phyloP scores from a whole-genome alignment of 2,888 invertebrate genomes.

The Entomobrya proxima region DNA sequence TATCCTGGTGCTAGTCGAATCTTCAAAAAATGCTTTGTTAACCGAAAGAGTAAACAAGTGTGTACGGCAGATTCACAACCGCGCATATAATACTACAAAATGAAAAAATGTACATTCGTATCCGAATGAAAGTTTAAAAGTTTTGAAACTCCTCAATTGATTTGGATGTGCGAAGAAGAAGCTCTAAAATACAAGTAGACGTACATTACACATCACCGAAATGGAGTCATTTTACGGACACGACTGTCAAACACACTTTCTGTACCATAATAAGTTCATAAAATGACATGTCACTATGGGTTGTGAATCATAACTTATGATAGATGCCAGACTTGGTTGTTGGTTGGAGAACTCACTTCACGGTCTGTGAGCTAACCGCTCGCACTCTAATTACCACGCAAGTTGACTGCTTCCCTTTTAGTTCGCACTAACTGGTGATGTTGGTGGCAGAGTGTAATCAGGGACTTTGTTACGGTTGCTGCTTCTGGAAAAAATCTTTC shows the following conservation, averaged over 20 bases:
- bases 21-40: no score
- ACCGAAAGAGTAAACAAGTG: no score
- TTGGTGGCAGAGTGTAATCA: background rate
- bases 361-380: slow-evolving; percentile 53
- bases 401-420: slow-evolving; percentile 30
- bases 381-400: slow-evolving; percentile 58
- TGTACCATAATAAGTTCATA: background rate
- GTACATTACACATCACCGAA: background rate
- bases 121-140: no score
- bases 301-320: background rate
- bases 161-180: no score
- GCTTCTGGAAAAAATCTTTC: background rate
- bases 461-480: background rate
- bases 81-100: no score
- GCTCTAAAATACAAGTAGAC: background rate
- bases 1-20: no score
- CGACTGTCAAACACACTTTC: slow-evolving; percentile 17
- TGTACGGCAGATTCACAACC: no score
- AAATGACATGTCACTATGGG: background rate
- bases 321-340: slow-evolving; percentile 15
- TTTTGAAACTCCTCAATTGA: no score
- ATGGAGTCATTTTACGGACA: slow-evolving; percentile 31
- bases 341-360: slow-evolving; percentile 7
- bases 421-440: slow-evolving; percentile 41
- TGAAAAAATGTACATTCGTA: no score